A percentile compares a stretch with the other conserved stretches of the same genome.
Conservation (phyloP, 2,888 invertebrate species). For the Pollenia amentaria region DNA sequence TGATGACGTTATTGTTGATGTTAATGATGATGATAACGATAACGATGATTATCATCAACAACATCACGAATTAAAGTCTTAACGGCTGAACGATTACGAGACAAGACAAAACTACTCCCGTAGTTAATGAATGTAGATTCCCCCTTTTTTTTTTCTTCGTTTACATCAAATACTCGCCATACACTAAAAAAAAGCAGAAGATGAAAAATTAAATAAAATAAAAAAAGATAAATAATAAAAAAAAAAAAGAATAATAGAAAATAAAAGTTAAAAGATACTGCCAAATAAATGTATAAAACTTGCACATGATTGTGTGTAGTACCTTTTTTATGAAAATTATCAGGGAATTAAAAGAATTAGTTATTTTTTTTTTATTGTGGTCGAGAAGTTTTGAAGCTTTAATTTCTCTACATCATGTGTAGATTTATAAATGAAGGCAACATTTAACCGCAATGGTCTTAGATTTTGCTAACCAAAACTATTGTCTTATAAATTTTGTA, state of each 20-base stretch:
- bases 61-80: constrained; percentile 71
- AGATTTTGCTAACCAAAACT: no score
- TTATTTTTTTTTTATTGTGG: no score
- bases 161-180: not conserved
- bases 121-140: constrained; percentile 46
- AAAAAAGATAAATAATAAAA: constrained; percentile 14
- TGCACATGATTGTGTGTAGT: not conserved
- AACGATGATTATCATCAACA: constrained; percentile 48
- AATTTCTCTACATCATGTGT: no score
- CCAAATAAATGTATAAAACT: constrained; percentile 67
- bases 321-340: not conserved
- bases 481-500: no score
- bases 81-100: constrained; percentile 73
- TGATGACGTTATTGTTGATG: constrained; percentile 14
- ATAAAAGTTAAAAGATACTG: constrained; percentile 48
- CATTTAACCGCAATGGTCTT: no score
- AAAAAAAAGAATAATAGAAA: constrained; percentile 36
- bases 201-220: constrained; percentile 61
- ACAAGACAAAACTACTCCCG: constrained; percentile 68
- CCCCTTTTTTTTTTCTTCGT: constrained; percentile 49
- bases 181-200: constrained; percentile 40
- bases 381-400: no score
- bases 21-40: no score
- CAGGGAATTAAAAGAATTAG: constrained; percentile 14
- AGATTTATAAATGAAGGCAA: no score